A percentile compares a stretch with the other conserved stretches of the same genome.
Conservation (phyloP, 2,797 vertebrate genomes). For the Hippoglossus hippoglossus region DNA sequence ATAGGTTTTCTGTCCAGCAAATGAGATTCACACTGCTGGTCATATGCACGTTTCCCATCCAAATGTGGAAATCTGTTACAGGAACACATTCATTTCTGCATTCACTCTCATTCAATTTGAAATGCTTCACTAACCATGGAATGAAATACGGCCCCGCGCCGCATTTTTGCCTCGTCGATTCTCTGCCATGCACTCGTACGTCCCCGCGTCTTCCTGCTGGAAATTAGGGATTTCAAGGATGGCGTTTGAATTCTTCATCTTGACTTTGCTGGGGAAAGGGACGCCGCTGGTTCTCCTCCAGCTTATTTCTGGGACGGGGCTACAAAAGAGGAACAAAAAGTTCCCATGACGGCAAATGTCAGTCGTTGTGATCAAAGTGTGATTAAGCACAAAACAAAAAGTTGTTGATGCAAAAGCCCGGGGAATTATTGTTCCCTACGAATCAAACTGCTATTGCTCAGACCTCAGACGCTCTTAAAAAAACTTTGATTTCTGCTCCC, state of each 20-base stretch:
- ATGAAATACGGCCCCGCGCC: conserved; percentile 91
- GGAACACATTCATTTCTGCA: conserved; percentile 10
- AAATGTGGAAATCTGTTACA: conserved; percentile 23
- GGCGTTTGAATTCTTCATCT: conserved; percentile 89
- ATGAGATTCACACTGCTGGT: conserved; percentile 31
- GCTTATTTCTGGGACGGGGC: conserved; percentile 94
- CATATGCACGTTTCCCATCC: conserved; percentile 26
- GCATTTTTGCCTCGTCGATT: conserved; percentile 93
- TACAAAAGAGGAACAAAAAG: conserved; percentile 70
- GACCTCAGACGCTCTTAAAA: conserved; percentile 53
- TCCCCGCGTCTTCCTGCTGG: conserved; percentile 94
- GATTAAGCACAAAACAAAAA: conserved; percentile 42
- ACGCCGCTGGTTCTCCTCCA: conserved; percentile 94
- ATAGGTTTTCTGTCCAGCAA: conserved; percentile 32
- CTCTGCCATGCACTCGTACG: conserved; percentile 93
- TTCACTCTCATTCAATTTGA: conserved; percentile 32
- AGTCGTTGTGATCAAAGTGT: conserved; percentile 57
- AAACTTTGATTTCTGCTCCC: conserved; percentile 58
- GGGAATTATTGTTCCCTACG: conserved; percentile 47
- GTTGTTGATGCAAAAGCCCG: conserved; percentile 28
- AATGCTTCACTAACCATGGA: conserved; percentile 87
- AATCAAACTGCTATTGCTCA: conserved; percentile 53
- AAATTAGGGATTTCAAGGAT: conserved; percentile 93
- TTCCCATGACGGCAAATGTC: conserved; percentile 55
- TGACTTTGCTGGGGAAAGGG: conserved; percentile 91